phyloP scores from a whole-genome alignment of 1,140 invertebrate genomes.

The Caenorhabditis latens region DNA sequence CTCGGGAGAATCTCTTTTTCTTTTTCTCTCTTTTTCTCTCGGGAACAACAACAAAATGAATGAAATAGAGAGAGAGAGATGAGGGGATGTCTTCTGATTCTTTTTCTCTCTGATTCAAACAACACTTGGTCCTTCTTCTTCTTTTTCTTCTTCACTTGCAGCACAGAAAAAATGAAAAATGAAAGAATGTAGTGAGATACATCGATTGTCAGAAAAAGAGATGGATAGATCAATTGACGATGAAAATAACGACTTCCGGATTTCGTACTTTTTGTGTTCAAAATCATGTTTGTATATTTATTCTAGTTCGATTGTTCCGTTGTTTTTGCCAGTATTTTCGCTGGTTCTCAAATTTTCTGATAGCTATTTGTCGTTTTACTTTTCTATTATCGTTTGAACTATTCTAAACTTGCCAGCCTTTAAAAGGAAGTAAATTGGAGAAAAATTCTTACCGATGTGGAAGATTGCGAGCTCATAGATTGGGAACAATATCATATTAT shows the following conservation, averaged over 20 bases:
- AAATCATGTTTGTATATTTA: not conserved
- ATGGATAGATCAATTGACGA: constrained; percentile 20
- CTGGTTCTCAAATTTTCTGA: too few species aligned
- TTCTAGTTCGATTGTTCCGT: too few species aligned
- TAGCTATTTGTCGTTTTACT: too few species aligned
- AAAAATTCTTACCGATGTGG: too few species aligned
- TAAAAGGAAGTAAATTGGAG: too few species aligned
- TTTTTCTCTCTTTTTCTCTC: constrained; percentile 1
- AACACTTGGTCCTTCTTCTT: not conserved
- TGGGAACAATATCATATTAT: too few species aligned
- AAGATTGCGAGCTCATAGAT: too few species aligned
- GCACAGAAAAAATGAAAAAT: constrained; percentile 23
- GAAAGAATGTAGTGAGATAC: constrained; percentile 5
- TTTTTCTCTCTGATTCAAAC: constrained; percentile 10
- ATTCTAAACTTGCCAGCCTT: too few species aligned
- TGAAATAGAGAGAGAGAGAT: not conserved
- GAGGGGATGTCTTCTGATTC: not conserved
- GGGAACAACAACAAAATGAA: not conserved
- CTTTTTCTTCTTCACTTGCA: too few species aligned
- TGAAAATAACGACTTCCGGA: not conserved
- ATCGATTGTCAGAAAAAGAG: constrained; percentile 21
- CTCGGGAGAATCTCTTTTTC: not conserved
- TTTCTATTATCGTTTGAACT: too few species aligned
- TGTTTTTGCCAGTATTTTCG: too few species aligned
- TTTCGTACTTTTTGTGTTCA: too few species aligned